These are phyloP conservation scores for Cyclopterus lumpus DNA, from an alignment of 2,797 vertebrate genomes.

Conservation along the genomic window DNA sequence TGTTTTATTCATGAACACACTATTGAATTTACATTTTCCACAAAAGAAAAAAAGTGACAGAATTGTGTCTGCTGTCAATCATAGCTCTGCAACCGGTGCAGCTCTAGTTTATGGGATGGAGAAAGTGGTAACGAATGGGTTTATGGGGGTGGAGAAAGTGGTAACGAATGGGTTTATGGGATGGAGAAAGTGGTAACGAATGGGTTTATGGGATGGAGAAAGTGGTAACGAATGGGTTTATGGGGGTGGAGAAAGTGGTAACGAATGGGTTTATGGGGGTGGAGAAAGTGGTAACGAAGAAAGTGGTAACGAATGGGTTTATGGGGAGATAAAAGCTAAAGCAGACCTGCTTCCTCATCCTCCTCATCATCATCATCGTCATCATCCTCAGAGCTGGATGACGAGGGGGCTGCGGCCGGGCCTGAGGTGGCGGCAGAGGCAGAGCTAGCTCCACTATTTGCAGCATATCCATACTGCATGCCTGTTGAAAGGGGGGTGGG, in stretches of 20 bases:
- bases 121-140: constrained; percentile 15
- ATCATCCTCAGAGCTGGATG: constrained; percentile 98
- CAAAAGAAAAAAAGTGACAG: no score
- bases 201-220: no score
- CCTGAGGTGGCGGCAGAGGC: constrained; percentile 90
- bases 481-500: constrained; percentile 86
- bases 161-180: constrained; percentile 65
- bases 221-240: constrained; percentile 30
- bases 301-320: no score
- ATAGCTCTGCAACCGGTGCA: background rate
- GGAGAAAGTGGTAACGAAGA: no score
- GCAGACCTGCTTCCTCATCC: constrained; percentile 99
- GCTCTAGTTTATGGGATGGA: background rate
- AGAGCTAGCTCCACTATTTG: constrained; percentile 96
- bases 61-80: no score
- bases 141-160: constrained; percentile 22
- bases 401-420: constrained; percentile 90
- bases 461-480: constrained; percentile 94
- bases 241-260: constrained; percentile 23
- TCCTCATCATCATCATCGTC: constrained; percentile 88
- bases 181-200: no score
- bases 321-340: constrained; percentile 85
- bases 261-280: constrained; percentile 66
- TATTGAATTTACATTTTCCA: background rate
- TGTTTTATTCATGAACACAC: background rate